Base-by-base conservation (phyloP, 2,113 vertebrate genomes). In the Leiothrix lutea region DNA sequence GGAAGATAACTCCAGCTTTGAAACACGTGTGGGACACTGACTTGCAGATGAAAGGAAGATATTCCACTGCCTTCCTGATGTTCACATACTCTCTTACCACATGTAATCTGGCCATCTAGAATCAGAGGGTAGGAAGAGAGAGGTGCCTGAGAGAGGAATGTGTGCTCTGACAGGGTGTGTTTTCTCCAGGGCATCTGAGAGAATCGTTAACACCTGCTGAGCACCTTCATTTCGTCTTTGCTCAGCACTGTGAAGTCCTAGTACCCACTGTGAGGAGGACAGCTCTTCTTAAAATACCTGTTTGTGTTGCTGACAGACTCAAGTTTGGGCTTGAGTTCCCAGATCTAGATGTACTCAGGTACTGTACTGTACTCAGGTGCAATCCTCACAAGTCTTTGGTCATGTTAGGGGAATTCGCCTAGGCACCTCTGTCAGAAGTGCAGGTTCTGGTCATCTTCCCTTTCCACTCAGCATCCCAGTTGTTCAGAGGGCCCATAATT, bases 401-500 rank as follows among this genome's bases (percentile, higher is more conserved):
- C 9, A 8, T 11, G 16, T 22, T 51, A 33, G 19, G 36, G 35
- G 35, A 82, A 85, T 86, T 82, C 69, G 11, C 28, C 11, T 8
- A 12, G 33, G 5, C 38, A 8, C 7, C 33, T 47, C 44, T 62
- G 16, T 12, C 33, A 25, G 50, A 86, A 89, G 20, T 65, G 28
- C 25, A 36, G 12, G 12, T 36, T 81, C 50, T 80, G 31, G 15
- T 45, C 45, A 61, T 74, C 45, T 77, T 80, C 31, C 20, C 36
- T 73, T 80, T 70, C 75, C 35, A 9, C 40, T 61, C 28, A 42
- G 35, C 14, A 77, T 6, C 51, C 57, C 42, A 79, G 20, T 44
- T 45, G 18, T 12, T 62, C 2, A 0, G 4, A 65, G 3, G 28
- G 60, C 8, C 17, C 2, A 0, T 12, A 33, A 8, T 31, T 33